These are phyloP conservation scores for Drosophila paranaensis DNA, from an alignment of 2,888 invertebrate species.

Conservation along the genomic window DNA sequence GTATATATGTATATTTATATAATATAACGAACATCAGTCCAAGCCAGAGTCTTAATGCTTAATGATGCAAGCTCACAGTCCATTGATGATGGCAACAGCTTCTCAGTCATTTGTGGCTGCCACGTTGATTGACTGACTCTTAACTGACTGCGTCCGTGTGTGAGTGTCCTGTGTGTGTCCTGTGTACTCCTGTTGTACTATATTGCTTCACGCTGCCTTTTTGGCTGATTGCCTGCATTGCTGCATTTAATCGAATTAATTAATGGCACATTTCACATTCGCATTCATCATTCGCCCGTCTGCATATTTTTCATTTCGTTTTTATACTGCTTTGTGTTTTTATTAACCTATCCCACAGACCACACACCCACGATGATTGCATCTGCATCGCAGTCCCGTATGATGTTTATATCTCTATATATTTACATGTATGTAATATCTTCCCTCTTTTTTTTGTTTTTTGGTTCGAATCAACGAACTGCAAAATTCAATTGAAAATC, in stretches of 20 bases:
- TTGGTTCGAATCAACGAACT: slow-evolving; percentile 72
- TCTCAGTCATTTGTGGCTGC: slow-evolving; percentile 35
- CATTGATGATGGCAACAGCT: slow-evolving; percentile 10
- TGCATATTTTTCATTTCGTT: slow-evolving; percentile 63
- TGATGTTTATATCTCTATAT: not conserved
- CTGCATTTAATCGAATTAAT: slow-evolving; percentile 78
- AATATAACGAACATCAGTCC: not conserved
- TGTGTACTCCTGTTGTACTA: slow-evolving; percentile 14
- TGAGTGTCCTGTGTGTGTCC: not conserved
- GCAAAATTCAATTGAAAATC: slow-evolving; percentile 81
- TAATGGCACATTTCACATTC: slow-evolving; percentile 80
- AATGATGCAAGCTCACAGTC: not conserved
- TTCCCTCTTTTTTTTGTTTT: slow-evolving; percentile 45
- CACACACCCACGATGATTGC: slow-evolving; percentile 50
- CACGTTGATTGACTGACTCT: slow-evolving; percentile 49
- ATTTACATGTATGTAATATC: not conserved
- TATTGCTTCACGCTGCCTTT: slow-evolving; percentile 31
- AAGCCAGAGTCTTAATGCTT: not conserved
- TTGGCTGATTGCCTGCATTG: slow-evolving; percentile 74
- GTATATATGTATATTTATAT: too few relatives aligned
- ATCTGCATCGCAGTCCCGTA: slow-evolving; percentile 38
- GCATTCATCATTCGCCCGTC: slow-evolving; percentile 59
- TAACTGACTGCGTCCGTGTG: slow-evolving; percentile 27
- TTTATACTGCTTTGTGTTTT: slow-evolving; percentile 56
- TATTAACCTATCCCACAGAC: slow-evolving; percentile 46